Percentiles rank a stretch among this genome's conserved stretches.
These are phyloP conservation scores for Lutjanus campechanus DNA, from an alignment of 2,797 vertebrate species.

Conservation along the genomic window DNA sequence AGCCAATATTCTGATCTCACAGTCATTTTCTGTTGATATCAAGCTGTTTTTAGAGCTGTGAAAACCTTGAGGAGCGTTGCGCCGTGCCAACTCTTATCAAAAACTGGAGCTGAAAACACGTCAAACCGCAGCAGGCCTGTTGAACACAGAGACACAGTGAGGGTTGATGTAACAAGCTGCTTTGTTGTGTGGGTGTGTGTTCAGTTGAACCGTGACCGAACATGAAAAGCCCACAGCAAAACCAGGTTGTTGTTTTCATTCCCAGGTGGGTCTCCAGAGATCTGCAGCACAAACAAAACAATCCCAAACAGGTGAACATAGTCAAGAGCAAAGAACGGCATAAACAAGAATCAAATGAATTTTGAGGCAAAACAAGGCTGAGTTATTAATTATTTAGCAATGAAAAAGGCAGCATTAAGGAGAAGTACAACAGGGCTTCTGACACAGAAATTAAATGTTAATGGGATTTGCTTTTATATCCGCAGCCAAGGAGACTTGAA, in stretches of 20 bases:
- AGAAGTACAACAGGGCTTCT: background rate
- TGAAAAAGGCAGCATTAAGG: background rate
- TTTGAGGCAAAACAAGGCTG: conserved; percentile 3
- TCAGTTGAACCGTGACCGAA: conserved; percentile 44
- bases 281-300: conserved; percentile 25
- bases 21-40: conserved; percentile 14
- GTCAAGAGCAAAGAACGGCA: background rate
- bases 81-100: conserved; percentile 33
- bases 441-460: background rate
- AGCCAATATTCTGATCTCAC: conserved; percentile 26
- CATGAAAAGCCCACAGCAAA: conserved; percentile 46
- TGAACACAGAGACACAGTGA: conserved; percentile 13
- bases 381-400: conserved; percentile 16
- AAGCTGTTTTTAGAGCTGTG: conserved; percentile 22
- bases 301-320: background rate
- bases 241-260: conserved; percentile 38
- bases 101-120: conserved; percentile 47
- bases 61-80: conserved; percentile 26
- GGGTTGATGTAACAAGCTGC: conserved; percentile 37
- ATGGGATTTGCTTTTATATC: conserved; percentile 9
- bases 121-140: conserved; percentile 30
- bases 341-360: conserved; percentile 24
- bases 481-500: background rate
- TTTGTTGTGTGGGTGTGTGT: conserved; percentile 31
- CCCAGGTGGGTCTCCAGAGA: conserved; percentile 26